Conservation (phyloP, 2,113 vertebrate species). For the Forbesichthys papilliferus region DNA sequence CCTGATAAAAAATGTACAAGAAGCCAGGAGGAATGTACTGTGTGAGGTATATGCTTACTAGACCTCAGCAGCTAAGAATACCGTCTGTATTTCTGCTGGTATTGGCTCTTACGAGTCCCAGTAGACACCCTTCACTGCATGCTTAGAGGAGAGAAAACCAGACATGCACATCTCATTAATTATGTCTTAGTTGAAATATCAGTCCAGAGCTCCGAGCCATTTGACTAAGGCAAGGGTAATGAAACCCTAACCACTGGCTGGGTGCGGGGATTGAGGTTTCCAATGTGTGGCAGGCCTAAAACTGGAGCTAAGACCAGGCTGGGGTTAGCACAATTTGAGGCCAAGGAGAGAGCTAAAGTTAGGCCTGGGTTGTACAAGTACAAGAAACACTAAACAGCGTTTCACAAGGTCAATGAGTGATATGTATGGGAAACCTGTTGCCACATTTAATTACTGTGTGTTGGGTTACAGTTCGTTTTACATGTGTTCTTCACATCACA, state of each 20-base stretch:
- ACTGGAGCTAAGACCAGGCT: conserved; percentile 12
- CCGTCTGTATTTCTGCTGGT: conserved; percentile 32
- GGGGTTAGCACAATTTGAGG: conserved; percentile 26
- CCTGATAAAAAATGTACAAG: conserved; percentile 20
- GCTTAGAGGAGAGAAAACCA: conserved; percentile 45
- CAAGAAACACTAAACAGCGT: no score
- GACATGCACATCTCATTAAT: conserved; percentile 67
- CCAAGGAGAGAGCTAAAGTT: no score
- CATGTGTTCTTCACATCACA: no score
- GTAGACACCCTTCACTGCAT: conserved; percentile 46
- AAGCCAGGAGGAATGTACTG: background rate
- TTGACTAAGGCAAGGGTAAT: conserved; percentile 58
- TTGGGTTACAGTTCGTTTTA: no score
- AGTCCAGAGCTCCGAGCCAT: conserved; percentile 52
- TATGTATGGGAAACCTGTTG: no score
- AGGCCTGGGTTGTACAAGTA: no score
- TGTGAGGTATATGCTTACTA: background rate
- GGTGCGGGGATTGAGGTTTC: background rate
- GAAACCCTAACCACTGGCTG: conserved; percentile 34
- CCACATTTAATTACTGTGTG: no score
- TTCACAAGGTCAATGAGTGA: no score
- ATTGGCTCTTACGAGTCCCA: conserved; percentile 29
- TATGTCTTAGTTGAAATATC: conserved; percentile 66
- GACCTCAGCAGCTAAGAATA: conserved; percentile 19
- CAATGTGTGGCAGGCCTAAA: conserved; percentile 15